Evolutionary conservation across 2,888 invertebrate genomes (phyloP).

Genomic region (Baronia brevicornis): DNA sequence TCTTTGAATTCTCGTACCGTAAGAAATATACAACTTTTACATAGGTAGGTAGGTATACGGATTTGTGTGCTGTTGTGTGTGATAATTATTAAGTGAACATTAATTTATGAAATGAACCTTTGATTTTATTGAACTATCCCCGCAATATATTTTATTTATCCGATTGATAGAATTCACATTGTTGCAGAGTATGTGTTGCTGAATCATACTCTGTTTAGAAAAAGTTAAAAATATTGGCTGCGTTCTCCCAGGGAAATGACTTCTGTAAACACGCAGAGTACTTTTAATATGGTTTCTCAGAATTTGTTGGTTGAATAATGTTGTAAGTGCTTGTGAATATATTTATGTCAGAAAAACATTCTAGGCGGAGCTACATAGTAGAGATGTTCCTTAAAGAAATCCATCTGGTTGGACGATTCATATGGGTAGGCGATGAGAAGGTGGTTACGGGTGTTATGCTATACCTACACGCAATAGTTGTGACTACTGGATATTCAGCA

Average conservation of each 20-base stretch:
- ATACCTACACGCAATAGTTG: no score
- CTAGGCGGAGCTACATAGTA: not conserved
- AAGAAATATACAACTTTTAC: constrained; percentile 18
- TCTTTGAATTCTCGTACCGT: constrained; percentile 22
- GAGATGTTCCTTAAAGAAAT: constrained; percentile 1
- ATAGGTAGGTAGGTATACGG: constrained; percentile 1
- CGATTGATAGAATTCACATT: constrained; percentile 1
- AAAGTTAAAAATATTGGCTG: constrained; percentile 47
- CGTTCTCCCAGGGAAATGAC: constrained; percentile 49
- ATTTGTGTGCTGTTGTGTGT: not conserved
- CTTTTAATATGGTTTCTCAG: constrained; percentile 43
- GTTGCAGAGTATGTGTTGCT: constrained; percentile 24
- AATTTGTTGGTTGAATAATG: constrained; percentile 40
- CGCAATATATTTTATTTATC: not conserved
- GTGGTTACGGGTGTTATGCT: constrained; percentile 6
- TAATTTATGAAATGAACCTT: constrained; percentile 1
- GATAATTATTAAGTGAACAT: constrained; percentile 2
- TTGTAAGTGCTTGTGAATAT: constrained; percentile 24
- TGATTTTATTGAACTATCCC: not conserved
- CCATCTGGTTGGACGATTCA: constrained; percentile 1
- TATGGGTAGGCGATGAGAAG: constrained; percentile 1
- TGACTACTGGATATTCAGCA: constrained; percentile 32
- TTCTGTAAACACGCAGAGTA: constrained; percentile 39
- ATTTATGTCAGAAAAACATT: constrained; percentile 19
- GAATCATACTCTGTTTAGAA: constrained; percentile 28